phyloP scores from a whole-genome alignment of 2,113 vertebrate genomes.

The Myotis yumanensis region DNA sequence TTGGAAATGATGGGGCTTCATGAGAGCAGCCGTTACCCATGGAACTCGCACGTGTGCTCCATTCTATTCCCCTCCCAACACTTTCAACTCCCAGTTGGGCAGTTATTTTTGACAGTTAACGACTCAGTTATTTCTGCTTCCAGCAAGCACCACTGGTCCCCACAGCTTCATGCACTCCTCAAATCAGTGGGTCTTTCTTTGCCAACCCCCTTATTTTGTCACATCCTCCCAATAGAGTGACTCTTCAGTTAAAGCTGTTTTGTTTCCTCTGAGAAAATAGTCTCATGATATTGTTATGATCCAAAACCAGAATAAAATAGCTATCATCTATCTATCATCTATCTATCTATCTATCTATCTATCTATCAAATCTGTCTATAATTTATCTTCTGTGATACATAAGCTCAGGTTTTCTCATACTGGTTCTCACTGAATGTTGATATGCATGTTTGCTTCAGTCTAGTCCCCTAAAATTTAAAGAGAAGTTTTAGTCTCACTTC shows the following conservation, averaged over 20 bases:
- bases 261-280: not conserved
- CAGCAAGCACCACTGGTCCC: not conserved
- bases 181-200: not conserved
- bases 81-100: not conserved
- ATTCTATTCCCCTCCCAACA: not conserved
- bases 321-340: not conserved
- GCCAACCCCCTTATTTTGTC: not conserved
- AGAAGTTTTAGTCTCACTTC: not conserved
- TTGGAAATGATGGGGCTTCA: not conserved
- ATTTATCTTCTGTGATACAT: not conserved
- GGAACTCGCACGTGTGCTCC: not conserved
- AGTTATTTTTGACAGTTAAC: slow-evolving; percentile 15
- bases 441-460: not conserved
- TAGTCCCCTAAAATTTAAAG: not conserved
- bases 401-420: not conserved
- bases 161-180: not conserved
- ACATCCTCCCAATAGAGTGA: not conserved
- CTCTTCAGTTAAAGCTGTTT: not conserved
- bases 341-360: not conserved
- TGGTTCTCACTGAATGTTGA: not conserved
- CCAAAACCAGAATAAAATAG: not conserved
- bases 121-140: not conserved
- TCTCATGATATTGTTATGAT: not conserved
- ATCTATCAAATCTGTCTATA: not conserved
- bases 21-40: not conserved